These are phyloP conservation scores for Garra rufa DNA, from an alignment of 2,113 vertebrate species.

Conservation along the genomic window DNA sequence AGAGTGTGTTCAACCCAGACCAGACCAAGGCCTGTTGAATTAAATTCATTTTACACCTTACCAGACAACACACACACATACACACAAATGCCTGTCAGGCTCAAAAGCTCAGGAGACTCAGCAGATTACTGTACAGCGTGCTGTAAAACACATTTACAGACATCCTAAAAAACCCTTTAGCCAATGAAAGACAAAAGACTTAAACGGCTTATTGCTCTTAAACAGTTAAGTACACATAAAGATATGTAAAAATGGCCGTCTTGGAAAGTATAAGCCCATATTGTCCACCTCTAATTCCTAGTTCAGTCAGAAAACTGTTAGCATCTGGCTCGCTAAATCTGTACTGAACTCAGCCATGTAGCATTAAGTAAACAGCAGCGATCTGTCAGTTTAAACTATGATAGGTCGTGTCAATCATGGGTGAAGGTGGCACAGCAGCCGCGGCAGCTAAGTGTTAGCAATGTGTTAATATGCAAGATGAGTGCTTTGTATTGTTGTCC, in stretches of 20 bases:
- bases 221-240: background rate
- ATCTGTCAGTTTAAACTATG: background rate
- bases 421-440: background rate
- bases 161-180: too few relatives aligned
- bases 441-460: background rate
- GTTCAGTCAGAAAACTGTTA: background rate
- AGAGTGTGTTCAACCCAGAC: background rate
- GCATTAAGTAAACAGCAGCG: background rate
- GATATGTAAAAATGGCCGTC: background rate
- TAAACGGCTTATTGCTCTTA: background rate
- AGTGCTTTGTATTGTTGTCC: background rate
- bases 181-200: too few relatives aligned
- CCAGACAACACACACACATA: background rate
- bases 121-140: background rate
- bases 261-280: background rate
- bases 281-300: background rate
- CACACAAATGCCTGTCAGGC: background rate
- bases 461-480: background rate
- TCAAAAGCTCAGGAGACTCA: background rate
- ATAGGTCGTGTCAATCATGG: background rate
- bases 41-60: background rate
- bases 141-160: too few relatives aligned
- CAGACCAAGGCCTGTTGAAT: background rate
- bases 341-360: background rate
- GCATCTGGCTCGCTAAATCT: background rate